These are phyloP conservation scores for Hirundichthys speculiger DNA, from an alignment of 2,113 vertebrate genomes.

Conservation along the genomic window DNA sequence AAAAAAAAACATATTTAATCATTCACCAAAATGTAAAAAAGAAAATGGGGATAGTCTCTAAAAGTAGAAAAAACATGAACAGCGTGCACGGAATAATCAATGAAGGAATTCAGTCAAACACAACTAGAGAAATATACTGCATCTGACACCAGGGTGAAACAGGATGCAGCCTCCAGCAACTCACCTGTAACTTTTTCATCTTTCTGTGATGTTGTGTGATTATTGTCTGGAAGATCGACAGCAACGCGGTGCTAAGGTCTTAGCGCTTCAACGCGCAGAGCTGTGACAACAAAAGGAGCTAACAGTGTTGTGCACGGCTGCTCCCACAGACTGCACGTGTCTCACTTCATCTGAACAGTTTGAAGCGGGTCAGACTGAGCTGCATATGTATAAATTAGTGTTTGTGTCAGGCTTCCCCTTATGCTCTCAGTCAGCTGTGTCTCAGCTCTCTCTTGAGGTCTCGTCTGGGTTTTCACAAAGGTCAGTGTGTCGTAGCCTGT, in stretches of 20 bases:
- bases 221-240: not conserved
- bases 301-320: not conserved
- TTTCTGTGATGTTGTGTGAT: not conserved
- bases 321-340: conserved; percentile 20
- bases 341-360: conserved; percentile 34
- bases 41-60: too few relatives aligned
- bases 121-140: too few relatives aligned
- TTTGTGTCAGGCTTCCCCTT: conserved; percentile 3
- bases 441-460: too few relatives aligned
- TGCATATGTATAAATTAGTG: conserved; percentile 18
- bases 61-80: too few relatives aligned
- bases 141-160: not conserved
- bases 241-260: not conserved
- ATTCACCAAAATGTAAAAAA: too few relatives aligned
- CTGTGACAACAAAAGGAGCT: not conserved
- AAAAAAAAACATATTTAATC: too few relatives aligned
- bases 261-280: not conserved
- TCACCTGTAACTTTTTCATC: not conserved
- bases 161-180: not conserved
- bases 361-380: conserved; percentile 14
- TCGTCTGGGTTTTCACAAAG: too few relatives aligned
- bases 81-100: too few relatives aligned
- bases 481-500: too few relatives aligned
- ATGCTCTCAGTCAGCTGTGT: not conserved
- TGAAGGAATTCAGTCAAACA: too few relatives aligned